Conservation (phyloP, 2,797 vertebrate species). For the Mus caroli region DNA sequence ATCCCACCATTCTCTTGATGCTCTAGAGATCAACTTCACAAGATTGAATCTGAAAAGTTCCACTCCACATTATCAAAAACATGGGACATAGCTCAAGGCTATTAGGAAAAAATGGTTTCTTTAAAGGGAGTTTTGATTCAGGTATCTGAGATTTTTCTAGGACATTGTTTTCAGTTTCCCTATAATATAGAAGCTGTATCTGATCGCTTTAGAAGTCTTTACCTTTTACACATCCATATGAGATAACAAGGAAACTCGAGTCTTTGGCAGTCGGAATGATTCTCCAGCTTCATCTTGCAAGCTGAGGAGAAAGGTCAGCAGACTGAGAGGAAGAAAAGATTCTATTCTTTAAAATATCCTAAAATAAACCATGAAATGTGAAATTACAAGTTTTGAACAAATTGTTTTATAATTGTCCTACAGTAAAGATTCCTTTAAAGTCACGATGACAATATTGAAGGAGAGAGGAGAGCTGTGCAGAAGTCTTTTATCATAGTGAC, state of each 20-base stretch:
- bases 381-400: slow-evolving; percentile 46
- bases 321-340: not conserved
- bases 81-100: not conserved
- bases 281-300: slow-evolving; percentile 46
- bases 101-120: too few species aligned
- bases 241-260: not conserved
- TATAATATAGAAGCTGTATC: not conserved
- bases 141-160: not conserved
- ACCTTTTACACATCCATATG: not conserved
- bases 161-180: slow-evolving; percentile 2
- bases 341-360: not conserved
- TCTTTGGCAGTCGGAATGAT: slow-evolving; percentile 31
- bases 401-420: not conserved
- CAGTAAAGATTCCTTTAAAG: slow-evolving; percentile 33
- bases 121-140: not conserved
- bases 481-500: not conserved
- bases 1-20: not conserved
- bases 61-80: not conserved
- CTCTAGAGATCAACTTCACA: not conserved
- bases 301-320: slow-evolving; percentile 15
- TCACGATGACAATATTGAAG: not conserved
- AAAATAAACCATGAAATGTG: not conserved
- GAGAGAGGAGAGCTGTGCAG: not conserved
- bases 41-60: not conserved
- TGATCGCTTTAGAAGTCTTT: not conserved